Conservation (phyloP, 2,113 vertebrate genomes). For the Urocynchramus pylzowi region DNA sequence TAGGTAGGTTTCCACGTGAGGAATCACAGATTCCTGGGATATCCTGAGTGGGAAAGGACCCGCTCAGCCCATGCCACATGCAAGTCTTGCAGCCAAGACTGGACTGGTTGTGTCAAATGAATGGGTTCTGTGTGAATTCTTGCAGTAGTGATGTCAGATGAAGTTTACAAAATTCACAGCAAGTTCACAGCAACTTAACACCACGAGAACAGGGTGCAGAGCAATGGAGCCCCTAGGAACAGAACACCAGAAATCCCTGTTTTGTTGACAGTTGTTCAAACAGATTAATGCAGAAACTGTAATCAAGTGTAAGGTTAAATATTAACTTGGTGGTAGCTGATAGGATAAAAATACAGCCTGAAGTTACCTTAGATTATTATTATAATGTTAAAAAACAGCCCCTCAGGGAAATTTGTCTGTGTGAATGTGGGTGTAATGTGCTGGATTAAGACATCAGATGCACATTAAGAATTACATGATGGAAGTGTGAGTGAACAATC, state of each 20-base stretch:
- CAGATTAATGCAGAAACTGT: background rate
- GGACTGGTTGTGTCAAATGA: background rate
- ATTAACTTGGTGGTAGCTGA: background rate
- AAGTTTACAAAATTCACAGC: background rate
- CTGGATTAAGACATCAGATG: background rate
- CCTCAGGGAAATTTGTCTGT: background rate
- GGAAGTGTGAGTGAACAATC: background rate
- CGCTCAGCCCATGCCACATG: too few species aligned
- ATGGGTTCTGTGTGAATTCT: background rate
- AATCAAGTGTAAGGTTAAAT: background rate
- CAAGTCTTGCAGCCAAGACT: background rate
- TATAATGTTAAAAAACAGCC: background rate
- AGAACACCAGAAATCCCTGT: background rate
- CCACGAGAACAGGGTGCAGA: background rate
- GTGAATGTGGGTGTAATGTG: background rate
- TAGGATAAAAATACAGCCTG: background rate
- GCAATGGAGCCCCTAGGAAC: background rate
- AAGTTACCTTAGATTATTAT: background rate
- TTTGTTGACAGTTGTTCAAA: background rate
- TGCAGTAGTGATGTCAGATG: background rate
- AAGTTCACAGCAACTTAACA: background rate
- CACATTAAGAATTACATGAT: background rate
- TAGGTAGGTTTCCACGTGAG: rapidly evolving
- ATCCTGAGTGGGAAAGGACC: background rate
- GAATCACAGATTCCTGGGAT: background rate